A percentile compares a stretch with the other conserved stretches of the same genome.
phyloP scores from a whole-genome alignment of 2,888 invertebrate species.

The Zaprionus bogoriensis region DNA sequence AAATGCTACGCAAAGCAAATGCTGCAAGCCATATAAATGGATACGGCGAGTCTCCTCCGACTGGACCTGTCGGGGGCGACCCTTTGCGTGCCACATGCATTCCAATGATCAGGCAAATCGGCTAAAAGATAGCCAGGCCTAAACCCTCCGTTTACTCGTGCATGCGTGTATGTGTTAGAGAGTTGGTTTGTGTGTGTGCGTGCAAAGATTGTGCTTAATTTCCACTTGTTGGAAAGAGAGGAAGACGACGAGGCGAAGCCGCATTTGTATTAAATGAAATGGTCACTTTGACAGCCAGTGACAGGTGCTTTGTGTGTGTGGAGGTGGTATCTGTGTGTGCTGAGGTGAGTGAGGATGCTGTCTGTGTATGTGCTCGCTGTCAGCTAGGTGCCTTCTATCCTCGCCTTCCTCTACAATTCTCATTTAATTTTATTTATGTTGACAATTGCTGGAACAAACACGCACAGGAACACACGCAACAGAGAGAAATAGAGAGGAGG shows the following conservation, averaged over 20 bases:
- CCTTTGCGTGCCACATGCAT: slow-evolving; percentile 3
- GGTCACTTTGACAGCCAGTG: slow-evolving; percentile 68
- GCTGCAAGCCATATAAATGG: slow-evolving; percentile 19
- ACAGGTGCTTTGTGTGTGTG: slow-evolving; percentile 42
- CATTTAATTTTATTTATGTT: slow-evolving; percentile 75
- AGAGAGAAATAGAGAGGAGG: background rate
- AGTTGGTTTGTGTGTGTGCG: slow-evolving; percentile 19
- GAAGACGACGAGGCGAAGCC: slow-evolving; percentile 26
- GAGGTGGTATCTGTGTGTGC: slow-evolving; percentile 9
- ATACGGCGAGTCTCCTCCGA: background rate
- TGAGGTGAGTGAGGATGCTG: background rate
- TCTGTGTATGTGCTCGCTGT: slow-evolving; percentile 1
- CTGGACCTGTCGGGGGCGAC: no score
- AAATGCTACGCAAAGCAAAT: slow-evolving; percentile 35
- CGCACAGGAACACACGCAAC: slow-evolving; percentile 11
- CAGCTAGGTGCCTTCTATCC: slow-evolving; percentile 1
- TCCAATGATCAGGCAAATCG: slow-evolving; percentile 41
- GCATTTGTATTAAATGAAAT: slow-evolving; percentile 62
- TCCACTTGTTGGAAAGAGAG: slow-evolving; percentile 46
- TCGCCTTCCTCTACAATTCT: slow-evolving; percentile 30
- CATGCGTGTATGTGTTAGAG: slow-evolving; percentile 5
- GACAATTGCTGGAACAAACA: slow-evolving; percentile 58
- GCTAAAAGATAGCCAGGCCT: slow-evolving; percentile 2
- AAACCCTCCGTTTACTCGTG: background rate
- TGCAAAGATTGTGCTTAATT: slow-evolving; percentile 63